These are phyloP conservation scores for Protobothrops flavoviridis DNA, from an alignment of 2,113 vertebrate species.

Conservation along the genomic window DNA sequence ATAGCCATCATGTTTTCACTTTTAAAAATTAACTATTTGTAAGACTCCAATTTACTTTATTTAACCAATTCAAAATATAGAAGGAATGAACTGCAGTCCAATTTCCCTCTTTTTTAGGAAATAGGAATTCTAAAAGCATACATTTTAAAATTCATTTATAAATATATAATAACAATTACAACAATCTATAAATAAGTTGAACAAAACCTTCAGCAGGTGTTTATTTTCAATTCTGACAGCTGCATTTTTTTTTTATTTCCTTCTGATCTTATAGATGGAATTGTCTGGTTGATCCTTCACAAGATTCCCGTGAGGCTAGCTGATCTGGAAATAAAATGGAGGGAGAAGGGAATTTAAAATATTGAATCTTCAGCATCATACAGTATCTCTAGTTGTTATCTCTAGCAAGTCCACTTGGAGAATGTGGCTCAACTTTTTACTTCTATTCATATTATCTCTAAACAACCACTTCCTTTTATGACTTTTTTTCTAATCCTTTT, in stretches of 20 bases:
- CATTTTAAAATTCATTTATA: not conserved
- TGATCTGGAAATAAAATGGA: not conserved
- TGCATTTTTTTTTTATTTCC: not conserved
- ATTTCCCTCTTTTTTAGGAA: not conserved
- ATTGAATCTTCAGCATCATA: not conserved
- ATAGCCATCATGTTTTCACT: not conserved
- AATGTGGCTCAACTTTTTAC: not conserved
- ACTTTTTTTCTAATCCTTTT: not conserved
- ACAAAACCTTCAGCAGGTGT: not conserved
- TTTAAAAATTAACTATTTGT: not conserved
- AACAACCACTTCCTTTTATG: not conserved
- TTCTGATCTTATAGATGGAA: not conserved
- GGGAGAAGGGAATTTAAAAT: not conserved
- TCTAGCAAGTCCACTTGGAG: not conserved
- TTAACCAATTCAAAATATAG: not conserved
- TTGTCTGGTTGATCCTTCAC: not conserved
- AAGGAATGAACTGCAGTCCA: not conserved
- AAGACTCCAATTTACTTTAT: not conserved
- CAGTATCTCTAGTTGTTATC: not conserved
- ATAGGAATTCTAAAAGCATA: not conserved
- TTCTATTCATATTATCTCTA: not conserved
- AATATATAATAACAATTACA: not conserved
- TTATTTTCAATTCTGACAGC: not conserved
- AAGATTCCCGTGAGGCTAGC: fast-evolving
- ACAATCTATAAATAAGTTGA: not conserved